Evolutionary conservation across 2,113 vertebrate species (phyloP).

Genomic region (Acinonyx jubatus): DNA sequence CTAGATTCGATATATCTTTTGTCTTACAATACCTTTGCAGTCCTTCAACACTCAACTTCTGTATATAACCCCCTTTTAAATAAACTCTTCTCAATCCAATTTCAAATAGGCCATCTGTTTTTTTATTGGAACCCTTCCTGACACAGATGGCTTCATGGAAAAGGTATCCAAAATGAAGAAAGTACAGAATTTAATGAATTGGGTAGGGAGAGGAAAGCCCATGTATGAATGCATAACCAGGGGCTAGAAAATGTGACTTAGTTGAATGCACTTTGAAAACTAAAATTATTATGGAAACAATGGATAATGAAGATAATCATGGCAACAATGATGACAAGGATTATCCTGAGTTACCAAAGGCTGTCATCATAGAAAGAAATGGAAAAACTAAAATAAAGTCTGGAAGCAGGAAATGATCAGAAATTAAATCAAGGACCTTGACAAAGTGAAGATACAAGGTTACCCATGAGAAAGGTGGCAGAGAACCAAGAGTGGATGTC

Average conservation of each 20-base stretch:
- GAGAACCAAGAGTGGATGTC: background rate
- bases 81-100: constrained; percentile 52
- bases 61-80: constrained; percentile 53
- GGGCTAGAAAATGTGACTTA: background rate
- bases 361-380: background rate
- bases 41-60: constrained; percentile 22
- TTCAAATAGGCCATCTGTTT: constrained; percentile 65
- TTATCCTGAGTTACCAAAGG: background rate
- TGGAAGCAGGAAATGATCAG: background rate
- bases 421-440: background rate
- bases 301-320: background rate
- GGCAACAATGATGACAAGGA: background rate
- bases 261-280: background rate
- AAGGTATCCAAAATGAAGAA: constrained; percentile 62
- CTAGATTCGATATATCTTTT: background rate
- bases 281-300: background rate
- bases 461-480: background rate
- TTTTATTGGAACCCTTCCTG: constrained; percentile 50
- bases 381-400: background rate
- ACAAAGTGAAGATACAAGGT: background rate
- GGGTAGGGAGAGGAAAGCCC: background rate
- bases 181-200: constrained; percentile 39
- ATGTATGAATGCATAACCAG: background rate
- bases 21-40: background rate
- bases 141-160: constrained; percentile 62